Conservation (phyloP, 2,797 vertebrate species). For the Oryzias dopingdopingensis region DNA sequence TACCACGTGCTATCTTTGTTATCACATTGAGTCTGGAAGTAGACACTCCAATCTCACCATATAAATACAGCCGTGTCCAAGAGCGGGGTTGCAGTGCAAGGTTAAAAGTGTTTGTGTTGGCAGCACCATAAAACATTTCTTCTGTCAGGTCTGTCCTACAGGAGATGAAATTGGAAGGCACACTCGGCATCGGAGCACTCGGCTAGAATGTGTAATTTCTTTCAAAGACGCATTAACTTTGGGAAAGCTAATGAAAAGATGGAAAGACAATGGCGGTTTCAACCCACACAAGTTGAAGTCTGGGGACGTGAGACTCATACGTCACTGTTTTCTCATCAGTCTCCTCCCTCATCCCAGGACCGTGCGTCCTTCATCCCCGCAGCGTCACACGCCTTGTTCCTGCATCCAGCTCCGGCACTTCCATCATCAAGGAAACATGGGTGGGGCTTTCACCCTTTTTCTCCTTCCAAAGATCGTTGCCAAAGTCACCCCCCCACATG, state of each 20-base stretch:
- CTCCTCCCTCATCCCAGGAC: slow-evolving; percentile 36
- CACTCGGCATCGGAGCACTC: slow-evolving; percentile 2
- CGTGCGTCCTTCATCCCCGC: slow-evolving; percentile 13
- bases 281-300: slow-evolving; percentile 42
- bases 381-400: slow-evolving; percentile 36
- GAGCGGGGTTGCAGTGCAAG: slow-evolving; percentile 36
- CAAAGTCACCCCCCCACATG: slow-evolving; percentile 49
- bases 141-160: slow-evolving; percentile 36
- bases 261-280: slow-evolving; percentile 38
- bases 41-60: slow-evolving; percentile 17
- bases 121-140: slow-evolving; percentile 24
- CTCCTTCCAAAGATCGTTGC: slow-evolving; percentile 44
- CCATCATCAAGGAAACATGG: slow-evolving; percentile 24
- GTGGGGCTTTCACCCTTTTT: slow-evolving; percentile 24
- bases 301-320: slow-evolving; percentile 64
- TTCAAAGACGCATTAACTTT: slow-evolving; percentile 68
- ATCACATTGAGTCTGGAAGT: slow-evolving; percentile 14
- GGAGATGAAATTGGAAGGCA: slow-evolving; percentile 35
- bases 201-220: slow-evolving; percentile 45
- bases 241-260: slow-evolving; percentile 49
- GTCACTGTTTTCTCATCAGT: slow-evolving; percentile 41
- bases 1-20: background rate
- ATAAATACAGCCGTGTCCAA: slow-evolving; percentile 14
- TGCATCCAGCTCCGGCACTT: slow-evolving; percentile 1
- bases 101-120: slow-evolving; percentile 45